Evolutionary conservation across 2,113 vertebrate genomes (phyloP).

Genomic region (Eurystomus gularis): DNA sequence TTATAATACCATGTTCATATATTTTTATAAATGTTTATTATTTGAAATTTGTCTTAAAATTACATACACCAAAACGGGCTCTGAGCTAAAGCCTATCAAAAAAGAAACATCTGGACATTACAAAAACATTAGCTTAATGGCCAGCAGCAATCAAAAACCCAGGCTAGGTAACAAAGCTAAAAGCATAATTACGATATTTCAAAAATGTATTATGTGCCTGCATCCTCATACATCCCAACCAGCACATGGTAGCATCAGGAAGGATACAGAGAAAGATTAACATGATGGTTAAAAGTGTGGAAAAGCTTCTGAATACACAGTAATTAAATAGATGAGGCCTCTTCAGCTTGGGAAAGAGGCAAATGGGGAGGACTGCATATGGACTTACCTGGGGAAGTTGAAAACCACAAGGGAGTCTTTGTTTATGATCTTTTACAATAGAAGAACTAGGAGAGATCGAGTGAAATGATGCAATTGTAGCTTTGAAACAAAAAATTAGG

Average conservation of each 20-base stretch:
- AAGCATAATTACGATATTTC: background rate
- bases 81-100: background rate
- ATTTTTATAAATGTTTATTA: background rate
- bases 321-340: background rate
- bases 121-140: background rate
- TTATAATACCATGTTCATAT: background rate
- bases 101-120: background rate
- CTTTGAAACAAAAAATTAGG: background rate
- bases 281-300: background rate
- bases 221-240: background rate
- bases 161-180: background rate
- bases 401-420: background rate
- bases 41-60: background rate
- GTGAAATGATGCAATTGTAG: background rate
- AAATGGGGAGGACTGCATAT: background rate
- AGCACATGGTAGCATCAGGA: background rate
- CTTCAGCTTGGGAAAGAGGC: background rate
- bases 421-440: background rate
- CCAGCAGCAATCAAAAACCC: background rate
- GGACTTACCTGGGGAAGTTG: background rate
- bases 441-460: background rate
- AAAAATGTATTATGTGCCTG: background rate
- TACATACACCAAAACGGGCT: background rate
- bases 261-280: background rate
- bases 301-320: background rate